Percentiles rank a stretch among this genome's conserved stretches.
These are phyloP conservation scores for Listronotus bonariensis DNA, from an alignment of 1,140 invertebrate species.

Conservation along the genomic window DNA sequence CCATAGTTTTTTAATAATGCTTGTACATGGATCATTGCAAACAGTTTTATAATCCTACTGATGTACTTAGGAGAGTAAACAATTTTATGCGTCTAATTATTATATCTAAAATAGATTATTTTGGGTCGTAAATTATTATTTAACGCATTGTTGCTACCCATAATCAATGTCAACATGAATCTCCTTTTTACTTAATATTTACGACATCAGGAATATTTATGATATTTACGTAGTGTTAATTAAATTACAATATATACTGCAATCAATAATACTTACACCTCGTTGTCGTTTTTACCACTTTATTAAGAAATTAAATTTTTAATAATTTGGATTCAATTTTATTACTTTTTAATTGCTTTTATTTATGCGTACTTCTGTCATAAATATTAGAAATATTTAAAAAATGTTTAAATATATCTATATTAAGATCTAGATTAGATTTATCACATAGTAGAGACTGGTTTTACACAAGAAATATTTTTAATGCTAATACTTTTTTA, in stretches of 20 bases:
- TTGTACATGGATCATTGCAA: no score
- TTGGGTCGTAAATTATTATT: constrained; percentile 10
- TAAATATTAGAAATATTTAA: no score
- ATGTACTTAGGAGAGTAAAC: no score
- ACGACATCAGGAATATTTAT: constrained; percentile 27
- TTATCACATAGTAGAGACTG: no score
- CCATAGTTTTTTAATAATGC: no score
- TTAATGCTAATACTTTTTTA: no score
- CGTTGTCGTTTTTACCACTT: constrained; percentile 27
- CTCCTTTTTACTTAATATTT: constrained; percentile 22
- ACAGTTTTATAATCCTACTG: no score
- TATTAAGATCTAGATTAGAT: no score
- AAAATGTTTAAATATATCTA: no score
- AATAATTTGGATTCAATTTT: constrained; percentile 24
- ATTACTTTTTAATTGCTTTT: constrained; percentile 7
- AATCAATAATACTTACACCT: constrained; percentile 26
- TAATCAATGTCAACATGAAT: constrained; percentile 9
- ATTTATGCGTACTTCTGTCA: no score
- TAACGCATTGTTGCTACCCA: constrained; percentile 15
- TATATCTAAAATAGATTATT: constrained; percentile 10
- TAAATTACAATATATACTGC: constrained; percentile 20
- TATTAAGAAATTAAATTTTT: constrained; percentile 18
- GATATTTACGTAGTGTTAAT: constrained; percentile 29
- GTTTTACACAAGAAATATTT: no score
- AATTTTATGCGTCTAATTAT: no score